Evolutionary conservation across 2,888 invertebrate species (phyloP), one percentile per base, ranked within the genome.

Genomic region (Operophtera brumata): DNA sequence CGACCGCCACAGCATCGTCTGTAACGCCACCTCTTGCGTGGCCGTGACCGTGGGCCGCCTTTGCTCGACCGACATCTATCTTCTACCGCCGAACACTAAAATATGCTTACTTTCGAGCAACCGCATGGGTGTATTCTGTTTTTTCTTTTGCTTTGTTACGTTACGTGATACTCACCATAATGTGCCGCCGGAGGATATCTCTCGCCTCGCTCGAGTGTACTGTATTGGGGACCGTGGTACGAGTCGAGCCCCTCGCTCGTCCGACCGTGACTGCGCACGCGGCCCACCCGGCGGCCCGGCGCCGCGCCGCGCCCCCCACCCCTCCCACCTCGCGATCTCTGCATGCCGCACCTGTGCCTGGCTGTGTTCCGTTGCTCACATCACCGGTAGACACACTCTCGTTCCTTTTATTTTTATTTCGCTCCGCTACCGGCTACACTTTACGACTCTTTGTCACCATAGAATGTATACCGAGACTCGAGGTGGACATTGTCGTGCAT

Each of bases 331-430:
- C 87, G 85, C 86, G 84, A 84, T 81, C 82, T 80, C 73, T 82
- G 80, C 83, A 80, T 82, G 82, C 78, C 84, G 85, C 86, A 87
- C 86, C 85, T 83, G 84, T 86, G 90, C 89, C 90, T 90, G 88
- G 90, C 90, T 90, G 89, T 90, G 86, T 89, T 90, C 84, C 83
- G 88, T 90, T 89, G 90, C 90, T 88, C 88, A 90, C 87, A 84
- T 88, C 89, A 89, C 88, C 80, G 82, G 85, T 88, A 89, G 87
- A 86, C 83, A 87, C 87, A 84, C 81, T 78, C 70, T 77, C 70
- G 77, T 82, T 84, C 82, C 84, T 86, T 86, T 76, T 86, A 73
- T 77, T 80, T 80, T 83, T 84, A 79, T 80, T 86, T 87, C 77
- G 86, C 88, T 88, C 87, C 84, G 88, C 88, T 87, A 86, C 79